A percentile compares a stretch with the other conserved stretches of the same genome.
These are phyloP conservation scores for Aselliscus stoliczkanus DNA, from an alignment of 2,797 vertebrate genomes.

Conservation along the genomic window DNA sequence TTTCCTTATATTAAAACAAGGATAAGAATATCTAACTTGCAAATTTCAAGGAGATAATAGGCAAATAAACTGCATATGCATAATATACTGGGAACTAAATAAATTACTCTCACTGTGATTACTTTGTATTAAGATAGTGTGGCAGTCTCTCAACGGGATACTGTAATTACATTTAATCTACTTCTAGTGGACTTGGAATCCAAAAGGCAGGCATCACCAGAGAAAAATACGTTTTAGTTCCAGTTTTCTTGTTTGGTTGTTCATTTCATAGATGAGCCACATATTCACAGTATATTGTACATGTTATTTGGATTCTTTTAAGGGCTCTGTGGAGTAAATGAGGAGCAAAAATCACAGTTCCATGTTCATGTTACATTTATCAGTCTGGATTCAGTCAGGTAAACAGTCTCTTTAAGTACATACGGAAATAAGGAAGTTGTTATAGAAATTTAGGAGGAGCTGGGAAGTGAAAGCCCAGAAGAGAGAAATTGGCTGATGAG, in stretches of 20 bases:
- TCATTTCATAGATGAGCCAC: not conserved
- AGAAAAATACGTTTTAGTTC: not conserved
- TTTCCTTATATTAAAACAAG: constrained; percentile 3
- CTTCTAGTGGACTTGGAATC: not conserved
- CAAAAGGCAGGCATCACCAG: not conserved
- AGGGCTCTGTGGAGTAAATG: not conserved
- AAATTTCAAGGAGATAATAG: not conserved
- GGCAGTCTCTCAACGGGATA: not conserved
- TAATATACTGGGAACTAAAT: not conserved
- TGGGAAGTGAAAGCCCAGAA: not conserved
- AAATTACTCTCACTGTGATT: not conserved
- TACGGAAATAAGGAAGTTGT: not conserved
- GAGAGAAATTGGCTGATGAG: not conserved
- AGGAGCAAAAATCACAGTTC: not conserved
- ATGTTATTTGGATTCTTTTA: not conserved
- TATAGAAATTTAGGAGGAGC: not conserved
- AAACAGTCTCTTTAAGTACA: not conserved
- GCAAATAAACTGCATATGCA: not conserved
- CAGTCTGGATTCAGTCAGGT: not conserved
- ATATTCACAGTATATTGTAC: not conserved
- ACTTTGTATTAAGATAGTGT: constrained; percentile 21
- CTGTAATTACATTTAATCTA: not conserved
- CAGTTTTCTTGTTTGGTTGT: constrained; percentile 25
- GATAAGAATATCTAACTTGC: not conserved
- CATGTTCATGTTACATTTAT: not conserved